Evolutionary conservation across 2,888 invertebrate genomes (phyloP).

Genomic region (Anarsia innoxiella): DNA sequence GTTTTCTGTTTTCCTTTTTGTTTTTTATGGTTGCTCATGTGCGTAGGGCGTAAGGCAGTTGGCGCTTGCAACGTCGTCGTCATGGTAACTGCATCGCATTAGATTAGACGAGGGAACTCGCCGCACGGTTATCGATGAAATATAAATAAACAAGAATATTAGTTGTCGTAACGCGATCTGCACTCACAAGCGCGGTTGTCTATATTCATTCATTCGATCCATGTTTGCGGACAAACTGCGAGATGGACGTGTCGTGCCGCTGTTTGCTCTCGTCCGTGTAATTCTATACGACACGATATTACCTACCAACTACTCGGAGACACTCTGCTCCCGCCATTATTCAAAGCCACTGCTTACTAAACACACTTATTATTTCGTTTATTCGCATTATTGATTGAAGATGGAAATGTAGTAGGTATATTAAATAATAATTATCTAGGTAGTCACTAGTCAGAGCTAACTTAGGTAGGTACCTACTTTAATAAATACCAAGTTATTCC

Average conservation of each 20-base stretch:
- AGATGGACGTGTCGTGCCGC: constrained; percentile 56
- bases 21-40: constrained; percentile 67
- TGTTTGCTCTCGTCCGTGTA: constrained; percentile 54
- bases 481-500: too few relatives aligned
- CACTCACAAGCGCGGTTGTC: constrained; percentile 58
- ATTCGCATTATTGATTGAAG: too few relatives aligned
- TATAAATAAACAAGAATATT: constrained; percentile 54
- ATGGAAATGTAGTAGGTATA: too few relatives aligned
- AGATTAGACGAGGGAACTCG: constrained; percentile 28
- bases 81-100: constrained; percentile 68
- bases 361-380: too few relatives aligned
- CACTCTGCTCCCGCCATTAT: background rate
- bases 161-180: constrained; percentile 66
- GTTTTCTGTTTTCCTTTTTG: constrained; percentile 59
- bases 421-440: too few relatives aligned
- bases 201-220: constrained; percentile 65
- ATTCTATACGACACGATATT: constrained; percentile 46
- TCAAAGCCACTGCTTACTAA: background rate
- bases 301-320: too few relatives aligned
- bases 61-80: constrained; percentile 58
- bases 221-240: constrained; percentile 67
- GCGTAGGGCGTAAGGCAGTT: too few relatives aligned
- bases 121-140: constrained; percentile 32
- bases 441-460: too few relatives aligned
- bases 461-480: too few relatives aligned